These are phyloP conservation scores for Nerophis ophidion DNA, from an alignment of 2,113 vertebrate genomes.

Conservation along the genomic window DNA sequence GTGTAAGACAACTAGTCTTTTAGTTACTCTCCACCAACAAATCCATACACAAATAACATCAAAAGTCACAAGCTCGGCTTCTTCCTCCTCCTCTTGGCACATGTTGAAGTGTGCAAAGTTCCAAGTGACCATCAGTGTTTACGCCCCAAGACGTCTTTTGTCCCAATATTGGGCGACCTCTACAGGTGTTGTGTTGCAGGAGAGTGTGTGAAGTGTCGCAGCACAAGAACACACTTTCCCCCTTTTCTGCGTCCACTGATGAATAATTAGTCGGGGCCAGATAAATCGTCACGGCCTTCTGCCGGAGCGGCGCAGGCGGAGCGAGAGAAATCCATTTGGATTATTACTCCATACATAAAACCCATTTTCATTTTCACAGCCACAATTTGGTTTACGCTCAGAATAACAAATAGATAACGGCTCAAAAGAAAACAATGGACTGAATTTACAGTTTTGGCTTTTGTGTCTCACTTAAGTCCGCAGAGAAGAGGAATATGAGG, in stretches of 20 bases:
- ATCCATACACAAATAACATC: too few relatives aligned
- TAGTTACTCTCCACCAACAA: too few relatives aligned
- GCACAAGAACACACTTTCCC: constrained; percentile 40
- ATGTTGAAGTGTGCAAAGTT: too few relatives aligned
- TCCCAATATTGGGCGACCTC: too few relatives aligned
- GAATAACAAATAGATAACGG: constrained; percentile 70
- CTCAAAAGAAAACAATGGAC: constrained; percentile 50
- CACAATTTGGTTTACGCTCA: constrained; percentile 61
- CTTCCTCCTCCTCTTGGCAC: too few relatives aligned
- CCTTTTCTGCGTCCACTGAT: constrained; percentile 61
- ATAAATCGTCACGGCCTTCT: constrained; percentile 57
- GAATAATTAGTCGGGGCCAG: constrained; percentile 73
- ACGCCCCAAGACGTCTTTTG: too few relatives aligned
- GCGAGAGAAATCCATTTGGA: constrained; percentile 69
- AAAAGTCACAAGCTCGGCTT: too few relatives aligned
- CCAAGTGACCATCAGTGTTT: too few relatives aligned
- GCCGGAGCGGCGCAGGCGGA: constrained; percentile 19
- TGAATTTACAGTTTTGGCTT: constrained; percentile 36
- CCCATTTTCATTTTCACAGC: constrained; percentile 70
- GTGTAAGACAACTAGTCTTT: too few relatives aligned
- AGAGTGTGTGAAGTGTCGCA: constrained; percentile 6
- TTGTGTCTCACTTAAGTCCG: constrained; percentile 30
- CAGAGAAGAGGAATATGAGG: constrained; percentile 12
- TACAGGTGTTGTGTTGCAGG: neutral
- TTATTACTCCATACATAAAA: constrained; percentile 75